Evolutionary conservation across 53 echinoderm and acorn worm genomes (phyloP), one percentile per base, ranked within the genome.

Genomic region (Astropecten irregularis): DNA sequence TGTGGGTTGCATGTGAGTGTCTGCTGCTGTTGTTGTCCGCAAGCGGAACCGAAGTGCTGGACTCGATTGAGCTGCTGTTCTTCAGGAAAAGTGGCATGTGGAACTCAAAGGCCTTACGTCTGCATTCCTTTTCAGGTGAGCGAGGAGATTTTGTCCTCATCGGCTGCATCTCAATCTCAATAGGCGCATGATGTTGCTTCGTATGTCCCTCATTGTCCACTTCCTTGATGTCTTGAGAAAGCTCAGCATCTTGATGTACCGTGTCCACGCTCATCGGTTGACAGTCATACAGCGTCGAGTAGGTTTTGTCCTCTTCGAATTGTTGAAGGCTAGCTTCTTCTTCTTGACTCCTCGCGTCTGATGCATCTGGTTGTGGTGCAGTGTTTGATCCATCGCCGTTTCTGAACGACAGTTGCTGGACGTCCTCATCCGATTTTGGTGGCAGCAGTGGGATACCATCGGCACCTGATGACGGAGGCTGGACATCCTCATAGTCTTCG

Each of bases 111-210:
- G 74, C 74, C 74, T 40, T 74, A 22, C 74, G 74, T 18, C 73
- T 32, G 73, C 21, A 0, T 16, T 73, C 53, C 16, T 73, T 73
- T n/a, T 74, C 74, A 3, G 74, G 13, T 32, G 55, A 54, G 18
- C 35, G 55, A 1, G 29, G 57, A 8, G 40, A 57, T 37, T 40
- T 56, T 6, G 10, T 13, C 35, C 38, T 57, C 74, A 74, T 74
- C 36, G 40, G 42, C 56, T 74, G 74, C 74, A 74, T 74, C 74
- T 74, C 74, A 13, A 74, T 74, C 74, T 74, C 74, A 0, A 74
- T 22, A 2, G 74, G 74, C 18, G 51, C 74, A 2, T 37, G 54
- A 27, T 56, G 55, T 15, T 31, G 10, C 27, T 71, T 32, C 48
- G 49, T 50, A 8, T 34, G 35, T 1, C n/a, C 64, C 32, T 64